Percentiles rank a stretch among this genome's conserved stretches.
These are phyloP conservation scores for Rallus crepitans DNA, from an alignment of 2,797 vertebrate species.

Conservation along the genomic window DNA sequence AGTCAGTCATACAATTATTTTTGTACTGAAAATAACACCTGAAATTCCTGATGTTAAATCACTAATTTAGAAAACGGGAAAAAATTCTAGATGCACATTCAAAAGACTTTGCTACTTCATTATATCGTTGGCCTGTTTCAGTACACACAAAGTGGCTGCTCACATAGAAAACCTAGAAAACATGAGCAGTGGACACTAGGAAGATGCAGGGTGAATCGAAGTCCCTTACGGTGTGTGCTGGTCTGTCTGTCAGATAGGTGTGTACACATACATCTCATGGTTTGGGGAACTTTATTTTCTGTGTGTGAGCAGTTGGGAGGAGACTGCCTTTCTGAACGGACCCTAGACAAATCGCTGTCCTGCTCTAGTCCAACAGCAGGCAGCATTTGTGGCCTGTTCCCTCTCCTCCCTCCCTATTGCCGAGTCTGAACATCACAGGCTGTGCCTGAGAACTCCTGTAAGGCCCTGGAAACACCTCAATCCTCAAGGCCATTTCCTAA, in stretches of 20 bases:
- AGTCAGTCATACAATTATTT: neutral
- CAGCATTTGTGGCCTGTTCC: accelerated
- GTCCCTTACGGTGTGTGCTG: neutral
- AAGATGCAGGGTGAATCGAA: neutral
- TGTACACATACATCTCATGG: neutral
- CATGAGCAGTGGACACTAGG: neutral
- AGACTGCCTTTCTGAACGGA: neutral
- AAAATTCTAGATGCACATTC: neutral
- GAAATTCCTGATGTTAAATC: conserved; percentile 33
- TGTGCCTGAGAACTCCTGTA: neutral
- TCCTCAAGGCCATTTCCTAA: neutral
- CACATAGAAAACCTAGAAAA: neutral
- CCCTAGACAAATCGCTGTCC: neutral
- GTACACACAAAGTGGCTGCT: neutral
- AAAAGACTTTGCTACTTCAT: neutral
- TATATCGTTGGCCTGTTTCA: neutral
- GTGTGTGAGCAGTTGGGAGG: neutral
- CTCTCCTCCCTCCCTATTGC: accelerated
- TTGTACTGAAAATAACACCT: neutral
- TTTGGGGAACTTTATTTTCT: neutral
- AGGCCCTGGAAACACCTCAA: neutral
- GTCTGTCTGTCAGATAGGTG: neutral
- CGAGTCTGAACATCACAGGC: neutral
- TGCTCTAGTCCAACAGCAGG: neutral
- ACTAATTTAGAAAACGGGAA: neutral